phyloP scores from a whole-genome alignment of 2,113 vertebrate species.

The Zosterops hypoxanthus region DNA sequence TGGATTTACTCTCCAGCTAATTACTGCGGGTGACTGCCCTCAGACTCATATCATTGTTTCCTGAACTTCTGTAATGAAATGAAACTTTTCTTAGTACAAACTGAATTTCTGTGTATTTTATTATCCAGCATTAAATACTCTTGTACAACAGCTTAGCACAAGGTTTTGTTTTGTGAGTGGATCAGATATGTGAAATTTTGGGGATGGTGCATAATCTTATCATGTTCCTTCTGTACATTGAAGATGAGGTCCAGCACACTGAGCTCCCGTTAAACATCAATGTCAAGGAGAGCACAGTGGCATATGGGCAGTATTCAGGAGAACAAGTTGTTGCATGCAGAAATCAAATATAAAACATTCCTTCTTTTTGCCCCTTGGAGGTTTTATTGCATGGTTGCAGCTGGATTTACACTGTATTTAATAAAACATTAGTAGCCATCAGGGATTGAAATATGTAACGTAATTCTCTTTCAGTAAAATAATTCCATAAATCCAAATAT shows the following conservation, averaged over 20 bases:
- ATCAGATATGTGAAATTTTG: slow-evolving; percentile 45
- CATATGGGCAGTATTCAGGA: slow-evolving; percentile 44
- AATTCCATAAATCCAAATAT: slow-evolving; percentile 83
- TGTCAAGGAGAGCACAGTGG: slow-evolving; percentile 20
- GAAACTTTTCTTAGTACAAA: slow-evolving; percentile 24
- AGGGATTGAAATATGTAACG: slow-evolving; percentile 80
- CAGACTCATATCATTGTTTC: slow-evolving; percentile 46
- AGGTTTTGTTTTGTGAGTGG: slow-evolving; percentile 47
- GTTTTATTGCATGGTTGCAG: slow-evolving; percentile 77
- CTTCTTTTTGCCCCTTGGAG: slow-evolving; percentile 60
- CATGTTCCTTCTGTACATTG: not conserved
- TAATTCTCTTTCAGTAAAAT: slow-evolving; percentile 80
- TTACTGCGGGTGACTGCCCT: slow-evolving; percentile 64
- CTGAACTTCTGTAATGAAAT: slow-evolving; percentile 66
- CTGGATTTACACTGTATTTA: slow-evolving; percentile 81
- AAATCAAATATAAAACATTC: slow-evolving; percentile 70
- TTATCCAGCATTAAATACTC: slow-evolving; percentile 33
- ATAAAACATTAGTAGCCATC: slow-evolving; percentile 81
- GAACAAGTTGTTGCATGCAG: not conserved
- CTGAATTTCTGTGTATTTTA: slow-evolving; percentile 58
- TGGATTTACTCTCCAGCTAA: slow-evolving; percentile 78
- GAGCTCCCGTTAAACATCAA: not conserved
- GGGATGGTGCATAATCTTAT: not conserved
- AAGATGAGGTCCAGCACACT: not conserved
- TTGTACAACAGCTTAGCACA: not conserved